phyloP scores from a whole-genome alignment of 2,113 vertebrate genomes.

The Pluvianellus socialis region DNA sequence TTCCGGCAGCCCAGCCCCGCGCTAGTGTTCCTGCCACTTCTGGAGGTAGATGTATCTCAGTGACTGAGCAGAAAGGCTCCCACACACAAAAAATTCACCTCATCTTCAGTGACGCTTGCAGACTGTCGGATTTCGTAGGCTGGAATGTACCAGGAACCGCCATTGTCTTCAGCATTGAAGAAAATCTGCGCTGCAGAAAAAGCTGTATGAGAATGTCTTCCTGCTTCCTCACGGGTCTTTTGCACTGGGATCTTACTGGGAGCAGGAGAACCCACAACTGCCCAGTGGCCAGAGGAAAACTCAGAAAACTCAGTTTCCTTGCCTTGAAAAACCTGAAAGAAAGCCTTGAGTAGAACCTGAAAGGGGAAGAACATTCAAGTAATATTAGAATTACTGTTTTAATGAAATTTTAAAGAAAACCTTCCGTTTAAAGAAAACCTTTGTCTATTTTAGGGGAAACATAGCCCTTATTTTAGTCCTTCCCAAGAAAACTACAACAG shows the following conservation, averaged over 20 bases:
- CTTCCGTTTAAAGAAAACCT: neutral
- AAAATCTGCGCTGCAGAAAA: neutral
- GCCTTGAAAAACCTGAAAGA: neutral
- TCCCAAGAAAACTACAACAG: neutral
- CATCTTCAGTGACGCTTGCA: neutral
- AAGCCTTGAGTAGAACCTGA: neutral
- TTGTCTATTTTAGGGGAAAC: neutral
- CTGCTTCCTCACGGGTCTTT: neutral
- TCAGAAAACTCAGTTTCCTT: neutral
- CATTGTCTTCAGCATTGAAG: neutral
- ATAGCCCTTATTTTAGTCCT: neutral
- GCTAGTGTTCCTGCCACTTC: accelerated
- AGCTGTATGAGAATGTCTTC: neutral
- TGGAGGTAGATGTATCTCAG: neutral
- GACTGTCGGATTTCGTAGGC: neutral
- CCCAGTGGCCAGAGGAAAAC: neutral
- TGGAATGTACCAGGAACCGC: neutral
- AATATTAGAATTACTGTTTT: neutral
- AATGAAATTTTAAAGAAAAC: neutral
- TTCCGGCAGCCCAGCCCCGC: accelerated
- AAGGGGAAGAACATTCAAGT: neutral
- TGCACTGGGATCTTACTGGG: neutral
- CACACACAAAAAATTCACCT: neutral
- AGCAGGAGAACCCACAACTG: neutral
- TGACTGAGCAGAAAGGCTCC: neutral